A percentile compares a stretch with the other conserved stretches of the same genome.
Evolutionary conservation across 2,797 vertebrate genomes (phyloP).

Genomic region (Peromyscus nudipes): DNA sequence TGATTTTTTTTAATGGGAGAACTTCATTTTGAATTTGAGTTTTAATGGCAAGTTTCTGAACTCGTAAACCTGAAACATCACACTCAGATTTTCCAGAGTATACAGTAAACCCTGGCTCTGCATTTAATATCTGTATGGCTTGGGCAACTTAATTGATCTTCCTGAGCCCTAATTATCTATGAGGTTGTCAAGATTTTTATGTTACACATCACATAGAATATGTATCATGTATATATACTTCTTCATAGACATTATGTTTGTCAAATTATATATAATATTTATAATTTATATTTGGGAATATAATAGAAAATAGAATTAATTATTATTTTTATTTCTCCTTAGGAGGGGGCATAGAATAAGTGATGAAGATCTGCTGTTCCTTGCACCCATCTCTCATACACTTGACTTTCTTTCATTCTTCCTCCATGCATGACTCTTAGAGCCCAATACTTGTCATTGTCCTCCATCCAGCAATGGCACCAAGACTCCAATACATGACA

Average conservation of each 20-base stretch:
- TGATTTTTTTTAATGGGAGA: background rate
- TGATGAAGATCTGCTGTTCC: background rate
- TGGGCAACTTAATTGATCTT: background rate
- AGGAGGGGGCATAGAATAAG: background rate
- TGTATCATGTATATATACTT: background rate
- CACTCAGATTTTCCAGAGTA: background rate
- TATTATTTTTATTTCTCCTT: background rate
- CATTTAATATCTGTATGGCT: background rate
- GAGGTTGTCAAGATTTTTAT: background rate
- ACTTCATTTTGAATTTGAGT: background rate
- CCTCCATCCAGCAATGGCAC: background rate
- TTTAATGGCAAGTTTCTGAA: slow-evolving; percentile 14
- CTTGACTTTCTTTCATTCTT: background rate
- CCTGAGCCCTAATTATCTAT: background rate
- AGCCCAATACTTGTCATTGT: too few species aligned
- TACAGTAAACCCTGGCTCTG: background rate
- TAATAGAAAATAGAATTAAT: background rate
- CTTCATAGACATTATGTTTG: background rate
- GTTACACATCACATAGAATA: background rate
- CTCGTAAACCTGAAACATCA: background rate
- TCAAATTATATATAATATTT: background rate
- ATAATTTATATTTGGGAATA: background rate
- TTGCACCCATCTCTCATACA: too few species aligned
- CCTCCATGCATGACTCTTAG: background rate
- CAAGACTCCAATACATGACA: background rate